Evolutionary conservation across 2,113 vertebrate genomes (phyloP), one percentile per base, ranked within the genome.

Genomic region (Nerophis lumbriciformis): DNA sequence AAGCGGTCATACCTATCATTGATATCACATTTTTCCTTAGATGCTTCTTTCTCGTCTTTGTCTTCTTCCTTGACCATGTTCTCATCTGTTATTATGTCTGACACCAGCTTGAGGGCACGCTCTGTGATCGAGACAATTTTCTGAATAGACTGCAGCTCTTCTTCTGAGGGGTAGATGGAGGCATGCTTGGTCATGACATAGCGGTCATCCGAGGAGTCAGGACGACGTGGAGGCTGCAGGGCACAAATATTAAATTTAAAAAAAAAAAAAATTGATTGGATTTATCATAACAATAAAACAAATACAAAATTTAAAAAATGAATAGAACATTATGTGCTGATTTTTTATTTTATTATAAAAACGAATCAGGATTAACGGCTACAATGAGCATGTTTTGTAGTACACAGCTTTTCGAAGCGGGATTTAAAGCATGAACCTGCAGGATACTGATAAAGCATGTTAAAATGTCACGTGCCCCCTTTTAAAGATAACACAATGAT

Each of bases 91-190:
- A 99, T 94, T 8, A 91, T 94, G 86, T 98, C 97, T 2, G 97
- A 99, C 62, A 99, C 97, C 59, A 98, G 93, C 74, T 98, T 99
- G 72, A 99, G 92, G 47, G 97, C 97, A 63, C 96, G 94, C 49
- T 99, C 96, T 8, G 96, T 98, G 77, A 98, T 94, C 13, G 97
- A 99, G 68, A 99, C 96, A 3, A 99, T 99, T 86, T 99, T 98
- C 84, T 99, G 97, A 61, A 99, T 97, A 37, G 95, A 95, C 60
- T 98, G 96, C 15, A 99, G 92, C 71, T 99, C 97, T 0, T 98
- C 96, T 61, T 98, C 97, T 5, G 94, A 96, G 36, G 97, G 97
- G 84, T 99, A 99, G 85, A 99, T 98, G 59, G 94, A 90, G 0
- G 95, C 94, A 28, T 99, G 97, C 59, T 97, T 98, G 70, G 95